Base-by-base conservation (phyloP, 2,113 vertebrate genomes). In the Nyctibius bracteatus region DNA sequence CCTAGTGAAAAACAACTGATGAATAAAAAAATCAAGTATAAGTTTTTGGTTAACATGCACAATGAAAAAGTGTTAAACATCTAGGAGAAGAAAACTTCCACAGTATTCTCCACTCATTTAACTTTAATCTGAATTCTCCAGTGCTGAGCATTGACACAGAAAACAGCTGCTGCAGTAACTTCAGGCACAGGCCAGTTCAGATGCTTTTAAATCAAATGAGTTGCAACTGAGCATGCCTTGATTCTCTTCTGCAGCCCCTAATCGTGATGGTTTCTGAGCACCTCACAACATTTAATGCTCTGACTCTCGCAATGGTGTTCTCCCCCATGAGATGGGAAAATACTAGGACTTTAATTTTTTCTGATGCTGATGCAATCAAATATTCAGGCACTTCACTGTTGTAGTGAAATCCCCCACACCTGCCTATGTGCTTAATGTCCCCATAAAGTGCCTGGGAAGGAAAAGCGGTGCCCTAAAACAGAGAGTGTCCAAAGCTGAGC, bases 371-470 rank as follows among this genome's bases (percentile, higher is more conserved):
- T 51, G 35, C 25, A 71, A 25, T 46, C 31, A 55, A 54, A 49
- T 0, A 1, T 67, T 71, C 4, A 33, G 43, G 46, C 0, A 0
- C 8, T 75, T 74, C 39, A 18, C 20, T 16, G 30, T 9, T 57
- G 58, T 24, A 7, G 17, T 62, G 68, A 59, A 89, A 81, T 47
- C 5, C 18, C 13, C 12, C 2, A 1, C 47, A 71, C 18, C 43
- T 47, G 12, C 18, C 37, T n/a, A 0, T 9, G 8, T 63, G 13
- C 13, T 31, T 43, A 14, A 47, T 6, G 23, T 49, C 47, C 24
- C 8, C 43, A n/a, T 2, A 3, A 65, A 70, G 24, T 8, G 8
- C 41, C 16, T 5, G 24, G n/a, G 24, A 70, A 41, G 24, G 21
- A 86, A 65, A 49, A 65, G 23, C 0, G 0, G 35, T 43, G n/a